phyloP scores from a whole-genome alignment of 2,888 invertebrate genomes.

The Cabera pusaria region DNA sequence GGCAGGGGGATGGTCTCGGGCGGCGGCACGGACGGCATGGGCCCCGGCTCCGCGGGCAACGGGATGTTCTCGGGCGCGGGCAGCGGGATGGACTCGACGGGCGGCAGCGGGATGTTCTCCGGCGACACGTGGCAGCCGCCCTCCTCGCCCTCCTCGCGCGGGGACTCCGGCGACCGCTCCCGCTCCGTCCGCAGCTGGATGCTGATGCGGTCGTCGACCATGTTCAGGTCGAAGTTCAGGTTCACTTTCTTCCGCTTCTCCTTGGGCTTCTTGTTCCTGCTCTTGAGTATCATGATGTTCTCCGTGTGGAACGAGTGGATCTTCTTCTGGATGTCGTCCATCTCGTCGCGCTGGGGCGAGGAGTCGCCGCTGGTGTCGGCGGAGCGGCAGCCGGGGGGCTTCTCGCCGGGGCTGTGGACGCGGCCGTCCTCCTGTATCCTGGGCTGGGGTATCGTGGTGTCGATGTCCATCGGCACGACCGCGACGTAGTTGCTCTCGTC shows the following conservation, averaged over 20 bases:
- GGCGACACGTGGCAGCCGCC: conserved; percentile 58
- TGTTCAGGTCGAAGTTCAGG: conserved; percentile 77
- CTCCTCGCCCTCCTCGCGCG: conserved; percentile 62
- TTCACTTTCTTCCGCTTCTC: conserved; percentile 82
- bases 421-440: conserved; percentile 62
- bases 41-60: conserved; percentile 63
- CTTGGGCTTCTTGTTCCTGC: conserved; percentile 83
- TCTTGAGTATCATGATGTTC: conserved; percentile 84
- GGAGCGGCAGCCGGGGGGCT: conserved; percentile 64
- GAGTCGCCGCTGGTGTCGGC: conserved; percentile 78
- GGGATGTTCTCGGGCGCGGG: conserved; percentile 70
- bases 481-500: conserved; percentile 68
- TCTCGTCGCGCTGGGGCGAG: conserved; percentile 79
- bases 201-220: conserved; percentile 80
- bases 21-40: conserved; percentile 53
- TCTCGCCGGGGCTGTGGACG: conserved; percentile 64
- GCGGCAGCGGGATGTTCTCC: conserved; percentile 69
- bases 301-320: conserved; percentile 85
- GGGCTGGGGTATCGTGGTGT: conserved; percentile 65
- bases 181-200: conserved; percentile 71
- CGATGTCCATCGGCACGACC: conserved; percentile 75
- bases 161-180: conserved; percentile 51
- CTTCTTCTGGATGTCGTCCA: conserved; percentile 85
- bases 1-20: conserved; percentile 71
- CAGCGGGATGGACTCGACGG: conserved; percentile 73